A percentile compares a stretch with the other conserved stretches of the same genome.
These are phyloP conservation scores for Micrasema longulum DNA, from an alignment of 1,140 invertebrate genomes.

Conservation along the genomic window DNA sequence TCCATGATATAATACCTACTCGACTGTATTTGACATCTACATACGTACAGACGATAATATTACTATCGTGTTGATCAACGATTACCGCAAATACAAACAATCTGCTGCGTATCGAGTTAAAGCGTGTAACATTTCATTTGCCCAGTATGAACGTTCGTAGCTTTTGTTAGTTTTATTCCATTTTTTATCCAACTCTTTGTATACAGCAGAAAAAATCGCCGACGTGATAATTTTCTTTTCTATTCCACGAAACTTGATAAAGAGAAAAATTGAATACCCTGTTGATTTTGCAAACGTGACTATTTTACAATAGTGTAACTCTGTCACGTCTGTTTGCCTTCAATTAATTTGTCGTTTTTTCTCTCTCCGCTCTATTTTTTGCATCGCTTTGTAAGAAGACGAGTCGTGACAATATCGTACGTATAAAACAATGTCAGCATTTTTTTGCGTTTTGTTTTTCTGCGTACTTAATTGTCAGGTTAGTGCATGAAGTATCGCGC, in stretches of 20 bases:
- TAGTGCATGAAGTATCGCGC: neutral
- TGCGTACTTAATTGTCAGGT: neutral
- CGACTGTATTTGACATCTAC: too few relatives aligned
- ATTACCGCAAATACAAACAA: too few relatives aligned
- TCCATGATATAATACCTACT: too few relatives aligned
- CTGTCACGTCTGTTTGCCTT: too few relatives aligned
- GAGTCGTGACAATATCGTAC: neutral
- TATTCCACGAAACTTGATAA: too few relatives aligned
- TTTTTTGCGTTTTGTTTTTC: neutral
- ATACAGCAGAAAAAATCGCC: neutral
- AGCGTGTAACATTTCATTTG: too few relatives aligned
- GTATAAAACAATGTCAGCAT: constrained; percentile 7
- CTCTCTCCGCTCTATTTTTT: neutral
- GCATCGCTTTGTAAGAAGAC: neutral
- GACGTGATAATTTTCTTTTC: too few relatives aligned
- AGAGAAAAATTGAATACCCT: neutral
- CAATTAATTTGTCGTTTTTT: neutral
- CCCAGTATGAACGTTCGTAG: too few relatives aligned
- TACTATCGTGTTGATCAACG: too few relatives aligned
- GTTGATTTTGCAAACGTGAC: neutral
- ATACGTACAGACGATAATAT: too few relatives aligned
- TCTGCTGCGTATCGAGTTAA: too few relatives aligned
- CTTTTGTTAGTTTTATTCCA: too few relatives aligned
- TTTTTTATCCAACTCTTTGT: neutral
- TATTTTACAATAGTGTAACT: neutral